Evolutionary conservation across 2,113 vertebrate genomes (phyloP).

Genomic region (Crotalus viridis): DNA sequence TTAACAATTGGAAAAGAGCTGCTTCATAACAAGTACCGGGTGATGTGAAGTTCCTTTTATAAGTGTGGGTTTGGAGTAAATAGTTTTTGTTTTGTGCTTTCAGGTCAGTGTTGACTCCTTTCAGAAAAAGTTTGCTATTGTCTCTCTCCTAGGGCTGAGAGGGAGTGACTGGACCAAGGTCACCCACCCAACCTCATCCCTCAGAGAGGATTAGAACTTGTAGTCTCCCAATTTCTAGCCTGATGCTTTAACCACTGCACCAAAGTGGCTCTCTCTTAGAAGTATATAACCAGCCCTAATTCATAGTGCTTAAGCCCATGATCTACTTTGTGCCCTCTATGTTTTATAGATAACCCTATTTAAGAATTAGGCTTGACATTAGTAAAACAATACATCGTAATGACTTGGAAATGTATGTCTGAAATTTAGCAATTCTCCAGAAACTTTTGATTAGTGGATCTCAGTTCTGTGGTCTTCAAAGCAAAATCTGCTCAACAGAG

Average conservation of each 20-base stretch:
- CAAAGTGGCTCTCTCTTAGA: neutral
- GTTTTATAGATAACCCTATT: neutral
- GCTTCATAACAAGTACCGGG: neutral
- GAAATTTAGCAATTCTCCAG: constrained; percentile 18
- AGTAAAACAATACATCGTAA: constrained; percentile 28
- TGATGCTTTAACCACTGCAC: neutral
- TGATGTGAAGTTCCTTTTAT: neutral
- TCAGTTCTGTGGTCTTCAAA: neutral
- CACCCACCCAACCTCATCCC: neutral
- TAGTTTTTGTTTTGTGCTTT: neutral
- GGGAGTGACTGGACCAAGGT: neutral
- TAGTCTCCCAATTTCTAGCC: neutral
- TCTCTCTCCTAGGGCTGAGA: neutral
- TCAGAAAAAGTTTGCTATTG: neutral
- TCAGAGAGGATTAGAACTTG: neutral
- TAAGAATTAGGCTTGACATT: constrained; percentile 17
- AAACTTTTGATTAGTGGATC: neutral
- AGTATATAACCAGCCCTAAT: neutral
- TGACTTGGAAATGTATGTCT: constrained; percentile 30
- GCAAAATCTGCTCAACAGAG: neutral
- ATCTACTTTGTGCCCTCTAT: neutral
- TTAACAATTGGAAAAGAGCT: neutral
- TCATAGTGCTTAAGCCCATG: neutral
- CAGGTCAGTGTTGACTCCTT: neutral
- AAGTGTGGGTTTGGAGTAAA: neutral